Conservation (phyloP, 2,797 vertebrate species). For the Diceros bicornis region DNA sequence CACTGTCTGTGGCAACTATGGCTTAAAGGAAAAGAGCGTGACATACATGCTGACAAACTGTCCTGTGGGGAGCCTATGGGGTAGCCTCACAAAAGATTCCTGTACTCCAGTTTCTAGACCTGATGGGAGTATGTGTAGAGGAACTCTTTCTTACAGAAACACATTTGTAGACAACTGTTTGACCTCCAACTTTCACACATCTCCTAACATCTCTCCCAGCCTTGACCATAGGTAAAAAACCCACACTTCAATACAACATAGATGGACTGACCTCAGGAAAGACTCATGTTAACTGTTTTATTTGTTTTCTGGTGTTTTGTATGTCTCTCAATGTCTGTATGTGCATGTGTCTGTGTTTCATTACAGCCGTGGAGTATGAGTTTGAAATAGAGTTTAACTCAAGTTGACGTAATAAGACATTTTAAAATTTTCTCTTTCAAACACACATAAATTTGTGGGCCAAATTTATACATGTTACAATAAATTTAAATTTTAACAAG, state of each 20-base stretch:
- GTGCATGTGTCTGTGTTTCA: background rate
- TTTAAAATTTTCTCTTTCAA: background rate
- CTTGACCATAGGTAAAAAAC: background rate
- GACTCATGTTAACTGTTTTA: background rate
- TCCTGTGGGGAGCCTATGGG: accelerated
- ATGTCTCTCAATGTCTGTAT: background rate
- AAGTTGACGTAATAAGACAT: background rate
- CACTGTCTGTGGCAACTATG: background rate
- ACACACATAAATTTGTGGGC: background rate
- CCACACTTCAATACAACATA: background rate
- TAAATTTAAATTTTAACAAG: conserved; percentile 40
- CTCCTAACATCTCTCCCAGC: background rate
- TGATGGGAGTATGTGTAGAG: background rate
- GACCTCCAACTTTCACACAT: background rate
- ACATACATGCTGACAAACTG: background rate
- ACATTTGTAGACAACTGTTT: background rate
- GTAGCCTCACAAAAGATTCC: background rate
- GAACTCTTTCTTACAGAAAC: background rate
- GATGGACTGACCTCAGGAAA: background rate
- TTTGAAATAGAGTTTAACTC: background rate
- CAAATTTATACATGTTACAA: background rate
- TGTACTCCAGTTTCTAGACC: background rate
- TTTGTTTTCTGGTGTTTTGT: background rate
- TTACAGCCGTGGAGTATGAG: background rate
- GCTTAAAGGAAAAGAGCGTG: background rate